Conservation (phyloP, 1,140 invertebrate genomes). For the Platyscapa corneri region DNA sequence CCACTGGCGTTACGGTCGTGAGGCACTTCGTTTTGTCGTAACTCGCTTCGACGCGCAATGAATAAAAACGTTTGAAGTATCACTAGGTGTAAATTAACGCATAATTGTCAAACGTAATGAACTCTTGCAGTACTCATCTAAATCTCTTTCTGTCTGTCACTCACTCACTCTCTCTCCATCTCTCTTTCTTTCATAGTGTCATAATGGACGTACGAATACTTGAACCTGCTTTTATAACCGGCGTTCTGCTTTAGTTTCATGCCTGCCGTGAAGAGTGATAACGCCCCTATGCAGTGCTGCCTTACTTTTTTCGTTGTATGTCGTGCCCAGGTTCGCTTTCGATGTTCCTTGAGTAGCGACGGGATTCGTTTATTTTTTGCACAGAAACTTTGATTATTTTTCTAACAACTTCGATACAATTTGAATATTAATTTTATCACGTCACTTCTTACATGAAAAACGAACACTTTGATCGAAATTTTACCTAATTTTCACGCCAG, state of each 20-base stretch:
- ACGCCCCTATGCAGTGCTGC: not conserved
- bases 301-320: not conserved
- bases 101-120: conserved; percentile 76
- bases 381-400: conserved; percentile 73
- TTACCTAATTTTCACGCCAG: too few species aligned
- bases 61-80: conserved; percentile 76
- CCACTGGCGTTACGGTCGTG: not conserved
- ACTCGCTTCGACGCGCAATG: conserved; percentile 71
- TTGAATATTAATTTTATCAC: conserved; percentile 31
- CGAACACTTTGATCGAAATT: not conserved
- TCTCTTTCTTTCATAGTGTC: not conserved
- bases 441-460: not conserved
- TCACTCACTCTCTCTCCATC: not conserved
- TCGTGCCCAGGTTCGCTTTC: not conserved
- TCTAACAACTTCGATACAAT: conserved; percentile 68
- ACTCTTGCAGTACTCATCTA: conserved; percentile 36
- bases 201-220: not conserved
- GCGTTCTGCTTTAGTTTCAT: not conserved
- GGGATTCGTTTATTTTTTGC: conserved; percentile 16
- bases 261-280: too few species aligned
- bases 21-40: conserved; percentile 52
- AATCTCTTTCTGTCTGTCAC: not conserved
- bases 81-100: conserved; percentile 74
- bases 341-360: not conserved
- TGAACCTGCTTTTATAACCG: too few species aligned